Evolutionary conservation across 1,140 invertebrate genomes (phyloP), one percentile per base, ranked within the genome.

Genomic region (Hycleus phaleratus): DNA sequence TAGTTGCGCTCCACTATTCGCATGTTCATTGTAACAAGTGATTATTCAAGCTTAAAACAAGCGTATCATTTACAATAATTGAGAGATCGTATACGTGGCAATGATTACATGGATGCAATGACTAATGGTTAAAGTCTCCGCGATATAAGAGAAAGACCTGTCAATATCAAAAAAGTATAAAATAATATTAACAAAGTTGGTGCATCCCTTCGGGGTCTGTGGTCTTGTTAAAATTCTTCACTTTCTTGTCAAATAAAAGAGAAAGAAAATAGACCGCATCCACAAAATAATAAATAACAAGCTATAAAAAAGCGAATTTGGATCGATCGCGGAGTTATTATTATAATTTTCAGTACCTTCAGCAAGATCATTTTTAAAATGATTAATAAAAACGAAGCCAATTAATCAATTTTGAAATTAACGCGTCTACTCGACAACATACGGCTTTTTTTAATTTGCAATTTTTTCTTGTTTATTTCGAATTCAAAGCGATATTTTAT

Each of bases 71-170:
- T 62, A 62, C 61, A 56, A 62, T 62, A 62, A 62, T 62, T 62
- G 57, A 59, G 49, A 56, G 57, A 62, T 62, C 58, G 49, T 56
- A 53, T 60, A 60, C 48, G 58, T 59, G 61, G 58, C 56, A 59
- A 62, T 63, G 61, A 63, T 63, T 63, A 63, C 54, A 63, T 57
- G 49, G 58, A 46, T 40, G 51, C 57, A 60, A 63, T 63, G 61
- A 63, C 61, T 60, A 63, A 63, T 63, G 61, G 58, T 48, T 63
- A 60, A 60, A 54, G 50, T 57, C 44, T 48, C 43, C 10, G 3
- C 45, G 52, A 46, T 55, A 43, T 46, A 49, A 46, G 12, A 26
- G 11, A 26, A 53, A 32, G 25, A 52, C 46, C 58, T 63, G 54
- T 63, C 61, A 60, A 57, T 60, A 51, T 46, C 8, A 44, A 32